Percentiles rank a stretch among this genome's conserved stretches.
phyloP scores from a whole-genome alignment of 2,888 invertebrate species.

The Caenorhabditis macrosperma region DNA sequence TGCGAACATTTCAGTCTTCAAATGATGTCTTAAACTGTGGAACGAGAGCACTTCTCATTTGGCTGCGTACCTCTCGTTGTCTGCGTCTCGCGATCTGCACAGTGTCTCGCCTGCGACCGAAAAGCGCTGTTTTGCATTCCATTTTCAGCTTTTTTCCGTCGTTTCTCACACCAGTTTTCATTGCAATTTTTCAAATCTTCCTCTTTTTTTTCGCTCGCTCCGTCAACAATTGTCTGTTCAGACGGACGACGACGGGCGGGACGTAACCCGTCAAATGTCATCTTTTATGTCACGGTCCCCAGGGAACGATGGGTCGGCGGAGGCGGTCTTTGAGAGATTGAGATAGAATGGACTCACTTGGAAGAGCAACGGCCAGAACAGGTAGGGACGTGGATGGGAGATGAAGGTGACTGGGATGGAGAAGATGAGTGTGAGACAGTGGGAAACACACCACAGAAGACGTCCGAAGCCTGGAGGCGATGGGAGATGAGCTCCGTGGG shows the following conservation, averaged over 20 bases:
- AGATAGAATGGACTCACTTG: constrained; percentile 62
- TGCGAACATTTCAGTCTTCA: too few species aligned
- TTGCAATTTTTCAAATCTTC: background rate
- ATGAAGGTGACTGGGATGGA: constrained; percentile 75
- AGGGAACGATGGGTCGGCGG: too few species aligned
- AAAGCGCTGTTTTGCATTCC: background rate
- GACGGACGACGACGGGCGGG: too few species aligned
- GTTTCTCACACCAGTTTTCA: background rate
- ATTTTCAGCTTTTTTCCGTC: background rate
- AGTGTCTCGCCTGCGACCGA: too few species aligned
- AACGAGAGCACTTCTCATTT: too few species aligned
- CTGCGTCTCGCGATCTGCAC: too few species aligned
- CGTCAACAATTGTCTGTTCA: constrained; percentile 21
- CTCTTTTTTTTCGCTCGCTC: background rate
- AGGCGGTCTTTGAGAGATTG: constrained; percentile 23
- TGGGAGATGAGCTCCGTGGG: background rate
- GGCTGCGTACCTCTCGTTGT: too few species aligned
- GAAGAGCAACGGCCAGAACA: constrained; percentile 76
- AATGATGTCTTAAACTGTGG: too few species aligned
- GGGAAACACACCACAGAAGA: constrained; percentile 72
- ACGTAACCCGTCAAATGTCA: constrained; percentile 41
- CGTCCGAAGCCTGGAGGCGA: constrained; percentile 50
- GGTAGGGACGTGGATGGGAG: constrained; percentile 71
- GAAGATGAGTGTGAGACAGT: constrained; percentile 71
- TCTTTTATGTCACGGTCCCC: constrained; percentile 19